These are phyloP conservation scores for Synergus itoensis DNA, from an alignment of 2,888 invertebrate genomes.

Conservation along the genomic window DNA sequence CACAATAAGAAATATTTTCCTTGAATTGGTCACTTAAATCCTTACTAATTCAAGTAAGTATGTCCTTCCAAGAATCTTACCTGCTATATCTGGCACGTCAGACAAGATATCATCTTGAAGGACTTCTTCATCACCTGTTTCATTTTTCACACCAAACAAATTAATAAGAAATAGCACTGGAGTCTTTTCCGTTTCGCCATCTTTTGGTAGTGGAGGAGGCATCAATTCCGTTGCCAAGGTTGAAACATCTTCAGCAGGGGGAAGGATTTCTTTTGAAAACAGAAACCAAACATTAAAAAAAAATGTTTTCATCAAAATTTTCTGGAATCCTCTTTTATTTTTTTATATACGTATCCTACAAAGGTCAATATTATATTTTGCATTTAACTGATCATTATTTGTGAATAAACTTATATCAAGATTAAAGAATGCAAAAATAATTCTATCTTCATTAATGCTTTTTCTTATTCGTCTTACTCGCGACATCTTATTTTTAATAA, in stretches of 20 bases:
- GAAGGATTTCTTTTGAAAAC: background rate
- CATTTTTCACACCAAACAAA: slow-evolving; percentile 70
- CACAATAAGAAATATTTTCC: background rate
- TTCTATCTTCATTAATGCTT: too few species aligned
- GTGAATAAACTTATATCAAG: too few species aligned
- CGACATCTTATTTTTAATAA: too few species aligned
- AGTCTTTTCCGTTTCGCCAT: slow-evolving; percentile 48
- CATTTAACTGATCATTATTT: too few species aligned
- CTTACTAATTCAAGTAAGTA: background rate
- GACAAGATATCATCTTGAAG: slow-evolving; percentile 63
- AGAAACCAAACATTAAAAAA: background rate
- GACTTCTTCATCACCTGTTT: slow-evolving; percentile 64
- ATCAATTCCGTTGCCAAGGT: slow-evolving; percentile 63
- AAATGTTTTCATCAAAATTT: background rate
- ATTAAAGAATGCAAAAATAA: too few species aligned
- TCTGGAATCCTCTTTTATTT: background rate
- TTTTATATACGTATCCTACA: background rate
- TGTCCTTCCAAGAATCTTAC: slow-evolving; percentile 55
- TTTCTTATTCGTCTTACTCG: too few species aligned
- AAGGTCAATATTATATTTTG: too few species aligned
- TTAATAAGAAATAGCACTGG: slow-evolving; percentile 70
- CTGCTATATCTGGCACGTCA: slow-evolving; percentile 63
- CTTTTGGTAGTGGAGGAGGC: slow-evolving; percentile 64
- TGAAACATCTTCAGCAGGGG: slow-evolving; percentile 39
- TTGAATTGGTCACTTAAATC: background rate